phyloP scores from a whole-genome alignment of 2,113 vertebrate genomes.

The Cheirogaleus medius region DNA sequence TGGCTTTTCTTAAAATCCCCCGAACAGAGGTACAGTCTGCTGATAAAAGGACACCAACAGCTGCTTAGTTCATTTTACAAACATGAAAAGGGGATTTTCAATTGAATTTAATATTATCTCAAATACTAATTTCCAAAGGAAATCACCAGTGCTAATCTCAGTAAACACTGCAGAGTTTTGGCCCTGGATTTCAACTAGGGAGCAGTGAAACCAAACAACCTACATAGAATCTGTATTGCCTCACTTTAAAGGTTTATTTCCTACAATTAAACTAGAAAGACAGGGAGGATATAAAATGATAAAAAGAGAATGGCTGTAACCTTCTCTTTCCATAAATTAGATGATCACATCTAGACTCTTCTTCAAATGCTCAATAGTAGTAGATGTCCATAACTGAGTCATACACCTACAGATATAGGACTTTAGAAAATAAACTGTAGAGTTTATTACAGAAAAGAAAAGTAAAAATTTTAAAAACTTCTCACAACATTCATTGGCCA shows the following conservation, averaged over 20 bases:
- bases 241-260: slow-evolving; percentile 78
- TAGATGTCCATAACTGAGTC: background rate
- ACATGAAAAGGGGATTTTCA: slow-evolving; percentile 74
- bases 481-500: background rate
- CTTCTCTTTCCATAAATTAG: slow-evolving; percentile 51
- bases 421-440: slow-evolving; percentile 40
- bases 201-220: slow-evolving; percentile 77
- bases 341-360: background rate
- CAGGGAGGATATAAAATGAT: slow-evolving; percentile 67
- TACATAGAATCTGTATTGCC: slow-evolving; percentile 73
- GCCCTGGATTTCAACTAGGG: slow-evolving; percentile 69
- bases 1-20: slow-evolving; percentile 67
- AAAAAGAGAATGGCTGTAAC: slow-evolving; percentile 7
- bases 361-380: background rate
- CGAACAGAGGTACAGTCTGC: slow-evolving; percentile 57
- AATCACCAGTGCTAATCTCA: slow-evolving; percentile 70
- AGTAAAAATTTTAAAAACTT: background rate
- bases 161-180: slow-evolving; percentile 76
- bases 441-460: background rate
- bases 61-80: slow-evolving; percentile 83
- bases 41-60: slow-evolving; percentile 77
- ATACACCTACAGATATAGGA: slow-evolving; percentile 17
- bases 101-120: slow-evolving; percentile 72
- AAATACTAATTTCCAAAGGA: slow-evolving; percentile 77
- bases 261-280: slow-evolving; percentile 73